A percentile compares a stretch with the other conserved stretches of the same genome.
phyloP scores from a whole-genome alignment of 2,113 vertebrate species.

The Promerops cafer region DNA sequence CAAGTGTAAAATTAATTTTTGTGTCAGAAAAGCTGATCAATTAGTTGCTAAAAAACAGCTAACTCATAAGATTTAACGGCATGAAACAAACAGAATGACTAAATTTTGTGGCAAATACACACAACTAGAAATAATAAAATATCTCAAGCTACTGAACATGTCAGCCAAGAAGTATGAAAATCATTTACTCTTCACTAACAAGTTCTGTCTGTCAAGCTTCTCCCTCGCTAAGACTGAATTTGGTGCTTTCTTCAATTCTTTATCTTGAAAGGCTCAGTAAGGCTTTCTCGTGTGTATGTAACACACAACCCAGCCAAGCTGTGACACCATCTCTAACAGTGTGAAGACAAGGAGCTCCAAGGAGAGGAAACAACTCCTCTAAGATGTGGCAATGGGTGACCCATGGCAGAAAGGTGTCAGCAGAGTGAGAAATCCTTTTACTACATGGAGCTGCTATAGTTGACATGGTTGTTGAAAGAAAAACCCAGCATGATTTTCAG shows the following conservation, averaged over 20 bases:
- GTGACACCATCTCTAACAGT: not conserved
- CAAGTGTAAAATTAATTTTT: not conserved
- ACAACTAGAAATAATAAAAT: not conserved
- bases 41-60: not conserved
- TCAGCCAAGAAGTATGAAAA: not conserved
- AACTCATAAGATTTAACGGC: not conserved
- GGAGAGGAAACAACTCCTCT: not conserved
- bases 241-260: not conserved
- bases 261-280: not conserved
- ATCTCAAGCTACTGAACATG: not conserved
- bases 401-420: not conserved
- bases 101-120: not conserved
- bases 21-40: not conserved
- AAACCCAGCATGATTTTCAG: not conserved
- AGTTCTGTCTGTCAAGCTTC: not conserved
- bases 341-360: not conserved
- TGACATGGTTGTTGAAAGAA: not conserved
- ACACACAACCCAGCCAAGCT: not conserved
- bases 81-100: not conserved
- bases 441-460: rapidly evolving
- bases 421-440: not conserved
- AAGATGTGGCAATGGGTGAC: not conserved
- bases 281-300: not conserved
- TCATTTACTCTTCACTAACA: not conserved
- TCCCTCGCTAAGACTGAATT: not conserved